Percentiles rank a stretch among this genome's conserved stretches.
These are phyloP conservation scores for Callocephalon fimbriatum DNA, from an alignment of 2,113 vertebrate species.

Conservation along the genomic window DNA sequence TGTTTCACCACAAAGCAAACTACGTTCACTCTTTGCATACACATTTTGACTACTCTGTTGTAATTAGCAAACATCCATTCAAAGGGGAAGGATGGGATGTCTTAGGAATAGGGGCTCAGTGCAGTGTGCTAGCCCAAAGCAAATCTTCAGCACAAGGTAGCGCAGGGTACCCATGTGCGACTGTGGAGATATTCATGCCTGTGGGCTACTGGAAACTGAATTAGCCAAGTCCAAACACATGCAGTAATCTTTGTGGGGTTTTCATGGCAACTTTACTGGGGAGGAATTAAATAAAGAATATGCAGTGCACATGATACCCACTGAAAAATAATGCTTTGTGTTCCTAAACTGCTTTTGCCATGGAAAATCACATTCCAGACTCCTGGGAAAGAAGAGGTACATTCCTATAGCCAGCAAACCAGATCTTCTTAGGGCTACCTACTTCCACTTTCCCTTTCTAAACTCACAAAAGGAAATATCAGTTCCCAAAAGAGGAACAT, in stretches of 20 bases:
- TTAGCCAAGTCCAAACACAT: background rate
- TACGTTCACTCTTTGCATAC: rapidly evolving
- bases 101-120: background rate
- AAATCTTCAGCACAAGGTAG: background rate
- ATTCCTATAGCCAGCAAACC: background rate
- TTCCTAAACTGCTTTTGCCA: background rate
- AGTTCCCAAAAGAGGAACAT: background rate
- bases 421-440: background rate
- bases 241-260: background rate
- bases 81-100: background rate
- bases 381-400: background rate
- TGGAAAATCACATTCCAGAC: background rate
- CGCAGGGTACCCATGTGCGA: background rate
- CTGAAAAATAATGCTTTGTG: background rate
- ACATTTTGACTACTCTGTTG: background rate
- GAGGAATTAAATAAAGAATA: background rate
- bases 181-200: background rate
- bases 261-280: background rate
- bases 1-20: background rate
- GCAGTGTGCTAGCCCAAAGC: background rate
- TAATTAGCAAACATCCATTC: background rate
- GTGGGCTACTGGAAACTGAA: background rate
- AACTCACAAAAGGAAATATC: background rate
- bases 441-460: background rate
- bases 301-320: background rate